These are phyloP conservation scores for Cyprinus carpio DNA, from an alignment of 2,113 vertebrate species.

Conservation along the genomic window DNA sequence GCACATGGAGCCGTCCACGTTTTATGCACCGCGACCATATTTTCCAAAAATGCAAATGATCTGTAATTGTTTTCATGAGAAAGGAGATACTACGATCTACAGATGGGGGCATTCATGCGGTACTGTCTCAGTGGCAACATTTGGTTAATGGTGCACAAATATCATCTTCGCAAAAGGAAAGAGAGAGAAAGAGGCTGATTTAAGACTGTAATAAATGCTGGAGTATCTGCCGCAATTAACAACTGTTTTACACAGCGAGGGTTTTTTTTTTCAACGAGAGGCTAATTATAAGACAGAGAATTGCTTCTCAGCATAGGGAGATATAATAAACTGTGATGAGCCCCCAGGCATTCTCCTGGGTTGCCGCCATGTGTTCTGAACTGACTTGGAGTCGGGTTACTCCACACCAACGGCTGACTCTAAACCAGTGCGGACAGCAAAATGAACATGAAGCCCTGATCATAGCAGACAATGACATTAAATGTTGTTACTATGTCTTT, in stretches of 20 bases:
- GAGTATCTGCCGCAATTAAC: conserved; percentile 68
- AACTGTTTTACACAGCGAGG: conserved; percentile 60
- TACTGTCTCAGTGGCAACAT: conserved; percentile 56
- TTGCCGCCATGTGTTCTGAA: conserved; percentile 34
- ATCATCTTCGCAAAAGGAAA: conserved; percentile 62
- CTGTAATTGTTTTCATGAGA: conserved; percentile 45
- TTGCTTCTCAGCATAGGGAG: conserved; percentile 47
- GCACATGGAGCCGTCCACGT: conserved; percentile 27
- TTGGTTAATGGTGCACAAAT: conserved; percentile 74
- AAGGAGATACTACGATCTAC: conserved; percentile 23
- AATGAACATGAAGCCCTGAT: neutral
- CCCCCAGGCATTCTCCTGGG: conserved; percentile 36
- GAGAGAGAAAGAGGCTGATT: conserved; percentile 65
- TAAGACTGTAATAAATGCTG: conserved; percentile 59
- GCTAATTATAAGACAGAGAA: conserved; percentile 58
- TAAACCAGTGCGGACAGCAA: conserved; percentile 11
- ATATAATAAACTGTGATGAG: conserved; percentile 56
- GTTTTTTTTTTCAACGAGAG: conserved; percentile 52
- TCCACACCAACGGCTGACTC: conserved; percentile 24
- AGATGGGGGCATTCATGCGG: conserved; percentile 29
- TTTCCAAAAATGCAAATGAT: conserved; percentile 46
- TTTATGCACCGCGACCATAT: conserved; percentile 38
- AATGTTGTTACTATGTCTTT: neutral
- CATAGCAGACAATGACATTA: neutral
- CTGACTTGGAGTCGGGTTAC: conserved; percentile 30